Conservation (phyloP, 2,113 vertebrate species). For the Poeciliopsis turrubarensis region DNA sequence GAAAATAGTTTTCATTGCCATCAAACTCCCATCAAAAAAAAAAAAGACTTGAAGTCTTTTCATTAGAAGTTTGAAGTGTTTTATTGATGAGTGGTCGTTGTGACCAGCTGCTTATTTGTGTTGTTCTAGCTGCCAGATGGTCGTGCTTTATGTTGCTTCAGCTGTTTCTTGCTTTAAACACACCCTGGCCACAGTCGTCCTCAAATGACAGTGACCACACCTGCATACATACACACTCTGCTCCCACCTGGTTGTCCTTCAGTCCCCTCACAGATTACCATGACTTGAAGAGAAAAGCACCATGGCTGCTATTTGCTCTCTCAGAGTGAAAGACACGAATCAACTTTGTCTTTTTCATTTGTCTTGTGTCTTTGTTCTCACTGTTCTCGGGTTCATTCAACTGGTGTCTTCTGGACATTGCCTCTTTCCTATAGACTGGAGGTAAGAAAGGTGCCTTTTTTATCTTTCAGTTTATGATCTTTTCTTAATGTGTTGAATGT, state of each 20-base stretch:
- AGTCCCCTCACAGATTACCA: constrained; percentile 23
- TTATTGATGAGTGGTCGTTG: background rate
- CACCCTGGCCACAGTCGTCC: constrained; percentile 17
- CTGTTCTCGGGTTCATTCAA: constrained; percentile 41
- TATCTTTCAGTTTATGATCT: background rate
- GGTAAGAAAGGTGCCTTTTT: constrained; percentile 56
- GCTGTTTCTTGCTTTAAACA: constrained; percentile 50
- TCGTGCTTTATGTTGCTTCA: constrained; percentile 47
- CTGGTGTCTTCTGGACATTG: constrained; percentile 60
- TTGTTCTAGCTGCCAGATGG: constrained; percentile 46
- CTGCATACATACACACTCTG: constrained; percentile 50
- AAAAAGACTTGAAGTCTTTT: background rate
- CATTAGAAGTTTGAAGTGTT: background rate
- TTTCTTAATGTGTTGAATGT: background rate
- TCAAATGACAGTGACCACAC: constrained; percentile 17
- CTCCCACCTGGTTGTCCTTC: constrained; percentile 21
- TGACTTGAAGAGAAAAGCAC: constrained; percentile 32
- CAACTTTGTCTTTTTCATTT: constrained; percentile 12
- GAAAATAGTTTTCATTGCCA: background rate
- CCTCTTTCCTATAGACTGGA: constrained; percentile 72
- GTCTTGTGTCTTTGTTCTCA: constrained; percentile 5
- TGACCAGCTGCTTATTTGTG: constrained; percentile 13
- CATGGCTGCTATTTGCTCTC: constrained; percentile 34
- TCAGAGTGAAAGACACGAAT: constrained; percentile 13
- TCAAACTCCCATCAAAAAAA: background rate